phyloP scores from a whole-genome alignment of 1,140 invertebrate genomes.

The Camponotus pennsylvanicus region DNA sequence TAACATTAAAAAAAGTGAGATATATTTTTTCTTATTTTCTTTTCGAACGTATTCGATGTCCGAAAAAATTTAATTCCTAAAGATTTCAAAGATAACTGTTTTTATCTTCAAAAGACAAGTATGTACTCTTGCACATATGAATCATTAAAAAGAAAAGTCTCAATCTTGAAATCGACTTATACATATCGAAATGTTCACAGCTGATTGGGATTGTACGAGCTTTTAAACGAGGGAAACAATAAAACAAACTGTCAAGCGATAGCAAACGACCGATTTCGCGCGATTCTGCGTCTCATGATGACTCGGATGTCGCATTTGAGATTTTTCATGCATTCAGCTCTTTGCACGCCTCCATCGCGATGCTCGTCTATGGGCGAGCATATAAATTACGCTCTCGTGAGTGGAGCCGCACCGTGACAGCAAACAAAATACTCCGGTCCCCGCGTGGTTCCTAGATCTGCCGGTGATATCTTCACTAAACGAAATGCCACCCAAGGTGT shows the following conservation, averaged over 20 bases:
- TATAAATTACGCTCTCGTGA: slow-evolving; percentile 78
- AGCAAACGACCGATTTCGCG: slow-evolving; percentile 20
- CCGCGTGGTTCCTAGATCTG: slow-evolving; percentile 78
- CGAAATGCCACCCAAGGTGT: slow-evolving; percentile 84
- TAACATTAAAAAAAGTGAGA: not conserved
- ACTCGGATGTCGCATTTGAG: slow-evolving; percentile 40
- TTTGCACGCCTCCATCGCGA: slow-evolving; percentile 33
- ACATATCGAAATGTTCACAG: not conserved
- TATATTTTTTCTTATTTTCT: not conserved
- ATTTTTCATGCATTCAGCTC: slow-evolving; percentile 47
- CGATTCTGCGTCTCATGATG: slow-evolving; percentile 47
- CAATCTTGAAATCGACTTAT: not conserved
- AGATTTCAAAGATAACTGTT: not conserved
- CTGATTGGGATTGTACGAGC: not conserved
- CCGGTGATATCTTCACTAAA: slow-evolving; percentile 83
- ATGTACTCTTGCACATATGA: not conserved
- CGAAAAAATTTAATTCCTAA: not conserved
- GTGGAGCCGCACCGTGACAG: slow-evolving; percentile 75
- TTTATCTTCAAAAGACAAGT: not conserved
- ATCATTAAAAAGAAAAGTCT: not conserved
- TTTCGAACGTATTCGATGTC: not conserved
- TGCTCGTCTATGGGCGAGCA: slow-evolving; percentile 50
- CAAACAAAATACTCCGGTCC: slow-evolving; percentile 78
- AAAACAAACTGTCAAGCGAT: slow-evolving; percentile 29
- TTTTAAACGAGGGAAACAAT: not conserved